Base-by-base conservation (phyloP, 1,140 invertebrate species). In the Nautilus pompilius region DNA sequence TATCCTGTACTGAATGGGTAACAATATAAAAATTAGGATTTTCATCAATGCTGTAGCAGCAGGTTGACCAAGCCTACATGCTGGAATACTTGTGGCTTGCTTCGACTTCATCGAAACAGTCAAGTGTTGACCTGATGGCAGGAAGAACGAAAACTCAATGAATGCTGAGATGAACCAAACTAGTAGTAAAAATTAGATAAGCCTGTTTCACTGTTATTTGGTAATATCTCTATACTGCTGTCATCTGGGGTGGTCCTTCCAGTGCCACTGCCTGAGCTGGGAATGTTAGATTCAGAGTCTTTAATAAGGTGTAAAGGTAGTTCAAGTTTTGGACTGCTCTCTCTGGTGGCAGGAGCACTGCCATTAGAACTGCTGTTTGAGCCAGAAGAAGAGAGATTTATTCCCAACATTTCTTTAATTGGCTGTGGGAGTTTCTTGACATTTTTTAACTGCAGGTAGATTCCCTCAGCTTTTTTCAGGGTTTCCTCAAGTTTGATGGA, bases 381-480 rank as follows among this genome's bases (percentile, higher is more conserved):
- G 3, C 33, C 13, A 2, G 62, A 33, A 2, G 70, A 65, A 5
- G 63, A 45, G 8, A 55, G 22, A 6, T 66, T 63, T 15, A 78
- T 62, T 24, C 74, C 79, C 1, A 81, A 62, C 41, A 80, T 76
- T 63, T 79, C 77, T 63, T 76, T 74, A 28, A 81, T 58, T 26
- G 64, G 15, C 5, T 59, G 56, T 2, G 80, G 76, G 24, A 81
- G 58, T 34, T 78, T 76, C 67, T 78, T 80, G 66, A 76, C 77
- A 28, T 89, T 86, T 32, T 87, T 87, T 0, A 96, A 85, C 79
- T 96, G 93, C 70, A 89, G 81, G 79, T 90, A 96, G 67, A 98
- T 95, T 13, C 90, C 90, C 81, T 97, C 94, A 0, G 95, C 94
- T 72, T 89, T 89, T 62, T 88, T 89, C 17, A 98, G 78, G 15